These are phyloP conservation scores for Nylanderia fulva DNA, from an alignment of 1,140 invertebrate genomes.

Conservation along the genomic window DNA sequence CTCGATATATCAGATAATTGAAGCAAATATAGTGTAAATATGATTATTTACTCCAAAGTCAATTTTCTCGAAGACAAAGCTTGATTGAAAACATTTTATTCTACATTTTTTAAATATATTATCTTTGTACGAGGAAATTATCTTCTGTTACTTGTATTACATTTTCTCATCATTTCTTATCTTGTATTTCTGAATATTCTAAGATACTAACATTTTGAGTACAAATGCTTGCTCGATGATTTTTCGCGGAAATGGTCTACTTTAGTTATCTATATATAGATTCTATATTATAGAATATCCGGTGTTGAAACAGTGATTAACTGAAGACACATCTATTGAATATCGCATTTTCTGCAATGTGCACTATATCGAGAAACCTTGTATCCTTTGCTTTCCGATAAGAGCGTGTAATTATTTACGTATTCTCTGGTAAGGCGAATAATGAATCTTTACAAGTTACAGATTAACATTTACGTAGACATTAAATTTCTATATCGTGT, in stretches of 20 bases:
- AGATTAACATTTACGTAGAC: neutral
- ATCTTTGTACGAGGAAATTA: no score
- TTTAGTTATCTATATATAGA: conserved; percentile 3
- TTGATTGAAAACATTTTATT: no score
- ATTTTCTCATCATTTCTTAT: neutral
- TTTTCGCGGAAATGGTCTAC: neutral
- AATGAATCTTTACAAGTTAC: neutral
- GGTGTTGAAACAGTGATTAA: neutral
- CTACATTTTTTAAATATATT: no score
- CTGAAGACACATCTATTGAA: neutral
- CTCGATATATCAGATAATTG: no score
- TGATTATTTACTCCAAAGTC: no score
- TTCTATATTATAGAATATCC: neutral
- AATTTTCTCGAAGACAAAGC: no score
- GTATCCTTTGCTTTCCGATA: conserved; percentile 17
- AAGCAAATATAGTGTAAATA: no score
- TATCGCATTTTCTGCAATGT: neutral
- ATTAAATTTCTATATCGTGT: neutral
- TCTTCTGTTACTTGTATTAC: no score
- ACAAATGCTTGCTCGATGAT: neutral
- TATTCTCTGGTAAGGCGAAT: neutral
- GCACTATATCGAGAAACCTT: neutral
- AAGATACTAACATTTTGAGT: neutral
- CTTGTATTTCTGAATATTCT: neutral
- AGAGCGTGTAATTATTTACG: conserved; percentile 8